Evolutionary conservation across 2,113 vertebrate species (phyloP), one percentile per base, ranked within the genome.

Genomic region (Rhynchomys soricoides): DNA sequence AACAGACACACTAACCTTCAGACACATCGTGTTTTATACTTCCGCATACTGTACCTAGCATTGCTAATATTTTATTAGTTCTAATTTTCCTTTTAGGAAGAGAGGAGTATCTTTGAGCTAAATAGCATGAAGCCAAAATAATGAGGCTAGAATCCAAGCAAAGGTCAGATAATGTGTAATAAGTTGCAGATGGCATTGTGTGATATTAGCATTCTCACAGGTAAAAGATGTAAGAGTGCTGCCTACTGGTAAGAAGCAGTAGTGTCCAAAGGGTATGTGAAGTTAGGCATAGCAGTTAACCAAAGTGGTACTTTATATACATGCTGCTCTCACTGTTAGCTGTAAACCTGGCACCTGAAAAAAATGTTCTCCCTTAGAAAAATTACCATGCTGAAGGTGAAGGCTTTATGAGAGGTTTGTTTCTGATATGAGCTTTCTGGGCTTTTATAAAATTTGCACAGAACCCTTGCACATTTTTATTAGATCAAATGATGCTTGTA

Each of bases 221-320:
- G 96, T 98, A 98, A 94, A 98, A 98, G 98, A 98, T 98, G 98
- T 98, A 98, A 98, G 93, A 98, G 98, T 98, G 98, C 98, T 97
- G 98, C 98, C 98, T 99, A 97, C 98, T 98, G 98, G 98, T 98
- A 98, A 98, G 94, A 98, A 78, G 96, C 78, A 98, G 98, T 98
- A 98, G 93, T 98, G 98, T 98, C 97, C 90, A 90, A 87, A 97
- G 86, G 79, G 95, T 95, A 97, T 86, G 90, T 95, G 91, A 45
- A 98, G 97, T 96, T 78, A 94, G 93, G 1, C 17, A 64, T 70
- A 91, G 89, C 93, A 91, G 91, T 95, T 88, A 96, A 94, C 79
- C 48, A 40, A 64, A 86, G n/a, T 93, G 77, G 50, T 85, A 92
- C 70, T 55, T 91, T 86, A 43, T 78, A 82, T 9, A 79, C 74